Evolutionary conservation across 1,140 invertebrate species (phyloP), one percentile per base, ranked within the genome.

Genomic region (Pseudomyrmex flavicornis): DNA sequence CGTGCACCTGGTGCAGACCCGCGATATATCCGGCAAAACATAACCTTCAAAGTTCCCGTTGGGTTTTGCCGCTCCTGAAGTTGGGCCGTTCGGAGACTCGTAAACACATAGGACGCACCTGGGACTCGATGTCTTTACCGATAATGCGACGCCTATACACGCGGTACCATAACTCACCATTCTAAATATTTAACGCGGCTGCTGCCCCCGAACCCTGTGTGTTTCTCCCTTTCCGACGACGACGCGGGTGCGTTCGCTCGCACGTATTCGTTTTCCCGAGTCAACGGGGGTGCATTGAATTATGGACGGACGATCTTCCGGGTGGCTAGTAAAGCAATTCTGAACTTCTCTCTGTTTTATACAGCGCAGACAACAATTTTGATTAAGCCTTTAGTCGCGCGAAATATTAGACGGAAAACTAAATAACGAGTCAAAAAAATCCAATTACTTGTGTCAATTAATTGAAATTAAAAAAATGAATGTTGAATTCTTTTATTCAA

Each of bases 61-160:
- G 79, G 76, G 79, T 76, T 70, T 73, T 59, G 69, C 83, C 65
- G 77, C 72, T 83, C 72, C 82, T 82, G 63, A 91, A 91, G 87
- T 91, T 91, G 84, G 75, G 73, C 83, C 87, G 89, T 91, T 91
- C 83, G 59, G 85, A 89, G 89, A 89, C 88, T 91, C 90, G 90
- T 91, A 91, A 91, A 91, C 90, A 91, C 90, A 90, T 91, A 91
- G 87, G 86, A 91, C 84, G 90, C 90, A 91, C 90, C 90, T 91
- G 90, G 82, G 90, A 77, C 87, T 77, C 89, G 89, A 91, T 91
- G 87, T 91, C 90, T 91, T 90, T 91, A 90, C 89, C 87, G 85
- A 88, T 89, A 91, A 91, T 90, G 88, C 84, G 87, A 91, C 89
- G 84, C 86, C 79, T 89, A 89, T 89, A 82, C 82, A 84, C 85